phyloP scores from a whole-genome alignment of 1,140 invertebrate species.

The Brachionus manjavacas region DNA sequence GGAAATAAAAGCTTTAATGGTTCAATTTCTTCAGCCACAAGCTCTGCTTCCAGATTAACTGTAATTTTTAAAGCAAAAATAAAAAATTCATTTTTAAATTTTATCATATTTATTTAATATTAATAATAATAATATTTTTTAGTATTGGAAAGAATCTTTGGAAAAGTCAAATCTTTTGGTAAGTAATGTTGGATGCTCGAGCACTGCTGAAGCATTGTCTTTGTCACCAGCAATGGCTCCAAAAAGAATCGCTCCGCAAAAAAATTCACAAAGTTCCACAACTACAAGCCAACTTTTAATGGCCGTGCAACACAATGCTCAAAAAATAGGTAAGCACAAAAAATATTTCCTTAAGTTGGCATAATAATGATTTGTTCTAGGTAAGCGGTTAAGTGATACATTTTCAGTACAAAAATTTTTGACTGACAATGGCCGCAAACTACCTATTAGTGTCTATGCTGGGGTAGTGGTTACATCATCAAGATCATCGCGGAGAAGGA shows the following conservation, averaged over 20 bases:
- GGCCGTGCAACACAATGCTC: constrained; percentile 24
- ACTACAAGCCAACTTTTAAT: constrained; percentile 15
- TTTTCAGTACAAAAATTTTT: constrained; percentile 10
- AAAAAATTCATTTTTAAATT: not conserved
- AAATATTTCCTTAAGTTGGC: no score
- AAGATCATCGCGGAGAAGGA: constrained; percentile 78
- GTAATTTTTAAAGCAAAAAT: not conserved
- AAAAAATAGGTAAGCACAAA: not conserved
- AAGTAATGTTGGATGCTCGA: not conserved
- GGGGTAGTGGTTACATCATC: constrained; percentile 89
- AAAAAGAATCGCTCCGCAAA: not conserved
- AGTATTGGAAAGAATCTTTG: constrained; percentile 8
- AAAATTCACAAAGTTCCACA: not conserved
- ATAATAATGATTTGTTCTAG: not conserved
- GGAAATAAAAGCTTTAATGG: constrained; percentile 19
- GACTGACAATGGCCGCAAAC: constrained; percentile 47
- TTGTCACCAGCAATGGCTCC: constrained; percentile 15
- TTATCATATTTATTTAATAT: not conserved
- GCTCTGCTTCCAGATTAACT: constrained; percentile 9
- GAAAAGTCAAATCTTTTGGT: not conserved
- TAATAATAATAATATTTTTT: not conserved
- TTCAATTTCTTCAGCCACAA: constrained; percentile 23
- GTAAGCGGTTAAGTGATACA: constrained; percentile 15
- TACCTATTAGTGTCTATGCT: constrained; percentile 54
- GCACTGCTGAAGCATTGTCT: constrained; percentile 4